These are phyloP conservation scores for Porphyrio hochstetteri DNA, from an alignment of 2,113 vertebrate species.

Conservation along the genomic window DNA sequence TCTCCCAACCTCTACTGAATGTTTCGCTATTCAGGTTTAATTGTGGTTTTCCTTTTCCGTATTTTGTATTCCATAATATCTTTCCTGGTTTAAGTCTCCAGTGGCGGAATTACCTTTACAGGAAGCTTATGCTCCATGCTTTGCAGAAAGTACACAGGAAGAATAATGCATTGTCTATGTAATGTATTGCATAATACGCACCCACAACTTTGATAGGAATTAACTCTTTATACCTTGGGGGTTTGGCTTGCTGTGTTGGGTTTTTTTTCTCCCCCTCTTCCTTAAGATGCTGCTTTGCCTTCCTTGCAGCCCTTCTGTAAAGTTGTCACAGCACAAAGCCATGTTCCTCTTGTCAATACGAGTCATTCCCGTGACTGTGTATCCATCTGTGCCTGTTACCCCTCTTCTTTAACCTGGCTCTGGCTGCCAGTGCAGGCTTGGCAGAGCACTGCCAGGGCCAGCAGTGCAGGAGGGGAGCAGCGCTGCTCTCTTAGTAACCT, in stretches of 20 bases:
- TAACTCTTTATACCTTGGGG: background rate
- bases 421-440: background rate
- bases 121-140: background rate
- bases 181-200: fast-evolving
- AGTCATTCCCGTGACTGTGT: background rate
- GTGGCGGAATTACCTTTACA: background rate
- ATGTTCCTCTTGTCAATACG: fast-evolving
- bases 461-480: background rate
- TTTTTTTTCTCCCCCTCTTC: fast-evolving
- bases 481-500: background rate
- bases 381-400: background rate
- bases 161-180: too few species aligned
- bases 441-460: background rate
- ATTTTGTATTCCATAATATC: background rate
- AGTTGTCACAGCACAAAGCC: background rate
- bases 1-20: background rate
- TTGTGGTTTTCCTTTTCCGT: background rate
- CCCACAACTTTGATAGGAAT: background rate
- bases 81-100: background rate
- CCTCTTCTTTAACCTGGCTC: background rate
- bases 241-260: too few species aligned
- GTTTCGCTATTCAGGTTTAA: background rate
- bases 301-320: background rate
- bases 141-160: background rate
- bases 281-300: background rate